Conservation (phyloP, 2,113 vertebrate species). For the Cryptotis parvus region DNA sequence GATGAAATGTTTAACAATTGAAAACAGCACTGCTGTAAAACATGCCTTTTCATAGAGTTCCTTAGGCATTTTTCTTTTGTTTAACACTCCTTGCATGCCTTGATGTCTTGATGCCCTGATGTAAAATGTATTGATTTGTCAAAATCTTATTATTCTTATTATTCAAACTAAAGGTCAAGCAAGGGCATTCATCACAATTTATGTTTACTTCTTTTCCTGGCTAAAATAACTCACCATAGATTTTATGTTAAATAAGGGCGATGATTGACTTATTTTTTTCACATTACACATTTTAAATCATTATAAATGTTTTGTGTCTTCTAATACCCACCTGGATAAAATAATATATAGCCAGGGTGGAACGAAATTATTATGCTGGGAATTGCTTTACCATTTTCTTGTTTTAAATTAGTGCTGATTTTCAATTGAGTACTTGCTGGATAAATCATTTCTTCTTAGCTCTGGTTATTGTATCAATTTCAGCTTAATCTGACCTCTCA, state of each 20-base stretch:
- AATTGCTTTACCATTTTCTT: not conserved
- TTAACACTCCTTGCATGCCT: slow-evolving; percentile 69
- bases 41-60: slow-evolving; percentile 50
- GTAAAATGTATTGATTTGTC: slow-evolving; percentile 54
- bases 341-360: not conserved
- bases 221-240: slow-evolving; percentile 16
- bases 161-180: slow-evolving; percentile 56
- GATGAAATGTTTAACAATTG: slow-evolving; percentile 60
- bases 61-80: slow-evolving; percentile 76
- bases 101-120: slow-evolving; percentile 65
- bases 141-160: slow-evolving; percentile 75
- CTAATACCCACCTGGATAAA: not conserved
- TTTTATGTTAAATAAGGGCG: not conserved
- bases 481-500: not conserved
- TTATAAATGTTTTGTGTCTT: not conserved
- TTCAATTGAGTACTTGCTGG: slow-evolving; percentile 1
- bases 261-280: not conserved
- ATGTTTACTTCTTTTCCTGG: slow-evolving; percentile 53
- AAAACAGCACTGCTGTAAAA: slow-evolving; percentile 75
- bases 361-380: slow-evolving; percentile 17
- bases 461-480: not conserved
- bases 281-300: slow-evolving; percentile 20
- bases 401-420: not conserved
- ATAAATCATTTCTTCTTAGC: not conserved
- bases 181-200: slow-evolving; percentile 46